These are phyloP conservation scores for Boloria euphrosyne DNA, from an alignment of 2,888 invertebrate genomes.

Conservation along the genomic window DNA sequence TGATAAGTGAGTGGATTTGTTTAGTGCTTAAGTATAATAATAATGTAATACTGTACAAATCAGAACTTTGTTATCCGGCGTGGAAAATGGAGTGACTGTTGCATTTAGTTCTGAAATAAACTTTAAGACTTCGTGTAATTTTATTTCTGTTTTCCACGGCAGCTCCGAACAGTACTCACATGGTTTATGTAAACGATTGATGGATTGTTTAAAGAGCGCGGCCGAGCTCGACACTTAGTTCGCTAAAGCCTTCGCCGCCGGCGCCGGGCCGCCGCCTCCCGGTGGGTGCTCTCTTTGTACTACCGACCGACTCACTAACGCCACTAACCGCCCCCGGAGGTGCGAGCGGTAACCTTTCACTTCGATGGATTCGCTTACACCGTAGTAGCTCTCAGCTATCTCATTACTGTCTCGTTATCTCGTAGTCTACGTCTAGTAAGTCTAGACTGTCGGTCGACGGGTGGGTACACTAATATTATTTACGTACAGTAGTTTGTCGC, in stretches of 20 bases:
- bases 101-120: constrained; percentile 57
- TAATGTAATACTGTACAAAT: constrained; percentile 19
- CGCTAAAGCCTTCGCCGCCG: constrained; percentile 39
- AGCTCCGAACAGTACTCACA: constrained; percentile 31
- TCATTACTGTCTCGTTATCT: constrained; percentile 79
- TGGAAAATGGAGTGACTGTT: constrained; percentile 64
- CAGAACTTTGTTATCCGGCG: constrained; percentile 43
- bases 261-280: not conserved
- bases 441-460: constrained; percentile 76
- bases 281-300: not conserved
- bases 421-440: constrained; percentile 66
- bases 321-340: constrained; percentile 47
- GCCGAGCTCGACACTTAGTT: not conserved
- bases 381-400: constrained; percentile 73
- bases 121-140: constrained; percentile 56
- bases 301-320: constrained; percentile 39
- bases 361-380: constrained; percentile 78
- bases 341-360: constrained; percentile 75
- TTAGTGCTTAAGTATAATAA: constrained; percentile 13
- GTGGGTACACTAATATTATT: constrained; percentile 79
- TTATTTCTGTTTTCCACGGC: constrained; percentile 73
- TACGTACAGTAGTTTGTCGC: constrained; percentile 81
- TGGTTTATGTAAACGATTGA: constrained; percentile 20
- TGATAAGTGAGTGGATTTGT: constrained; percentile 22
- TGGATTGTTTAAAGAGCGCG: constrained; percentile 14